These are phyloP conservation scores for Equus quagga DNA, from an alignment of 2,113 vertebrate species.

Conservation along the genomic window DNA sequence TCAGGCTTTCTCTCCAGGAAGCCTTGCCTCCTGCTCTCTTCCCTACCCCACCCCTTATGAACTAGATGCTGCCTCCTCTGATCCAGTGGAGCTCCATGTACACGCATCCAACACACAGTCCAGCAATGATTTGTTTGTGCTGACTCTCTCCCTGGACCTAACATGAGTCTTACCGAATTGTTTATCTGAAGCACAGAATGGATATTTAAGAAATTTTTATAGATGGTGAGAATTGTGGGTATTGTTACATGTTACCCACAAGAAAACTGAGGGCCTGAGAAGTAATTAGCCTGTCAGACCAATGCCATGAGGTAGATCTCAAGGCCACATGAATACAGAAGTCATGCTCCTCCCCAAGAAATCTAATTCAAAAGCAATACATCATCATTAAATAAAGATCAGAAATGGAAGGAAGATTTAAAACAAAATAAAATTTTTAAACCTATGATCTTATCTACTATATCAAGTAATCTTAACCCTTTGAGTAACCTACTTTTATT, in stretches of 20 bases:
- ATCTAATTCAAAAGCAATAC: background rate
- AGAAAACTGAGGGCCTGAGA: background rate
- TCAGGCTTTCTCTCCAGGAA: background rate
- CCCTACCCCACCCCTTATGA: background rate
- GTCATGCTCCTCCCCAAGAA: background rate
- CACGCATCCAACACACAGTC: background rate
- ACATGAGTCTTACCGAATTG: background rate
- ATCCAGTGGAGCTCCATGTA: fast-evolving
- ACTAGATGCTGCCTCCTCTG: background rate
- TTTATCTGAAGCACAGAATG: background rate
- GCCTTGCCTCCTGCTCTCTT: background rate
- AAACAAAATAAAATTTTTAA: background rate
- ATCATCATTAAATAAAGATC: background rate
- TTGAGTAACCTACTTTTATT: background rate
- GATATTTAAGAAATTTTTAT: background rate
- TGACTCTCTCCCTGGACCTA: background rate
- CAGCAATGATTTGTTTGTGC: background rate
- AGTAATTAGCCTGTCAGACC: background rate
- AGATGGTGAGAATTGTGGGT: background rate
- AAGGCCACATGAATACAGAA: background rate
- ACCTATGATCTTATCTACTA: background rate
- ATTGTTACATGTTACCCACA: background rate
- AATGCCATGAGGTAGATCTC: background rate
- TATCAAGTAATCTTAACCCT: background rate
- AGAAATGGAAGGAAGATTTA: background rate